phyloP scores from a whole-genome alignment of 2,888 invertebrate genomes.

The Leucophenga montana region DNA sequence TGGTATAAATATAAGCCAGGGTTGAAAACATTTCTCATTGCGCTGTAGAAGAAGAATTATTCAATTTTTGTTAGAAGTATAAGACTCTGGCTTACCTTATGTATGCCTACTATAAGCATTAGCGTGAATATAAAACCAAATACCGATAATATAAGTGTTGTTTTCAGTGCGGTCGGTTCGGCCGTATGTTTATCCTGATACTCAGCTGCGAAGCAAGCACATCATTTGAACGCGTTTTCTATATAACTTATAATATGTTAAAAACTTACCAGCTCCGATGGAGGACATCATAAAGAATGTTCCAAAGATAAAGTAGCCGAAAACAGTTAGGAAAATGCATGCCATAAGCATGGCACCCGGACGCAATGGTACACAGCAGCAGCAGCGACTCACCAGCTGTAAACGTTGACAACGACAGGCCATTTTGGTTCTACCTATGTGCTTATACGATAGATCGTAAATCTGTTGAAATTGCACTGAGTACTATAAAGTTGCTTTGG shows the following conservation, averaged over 20 bases:
- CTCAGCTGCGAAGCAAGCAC: conserved; percentile 45
- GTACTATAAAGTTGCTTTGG: no score
- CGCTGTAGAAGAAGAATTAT: conserved; percentile 38
- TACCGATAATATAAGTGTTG: conserved; percentile 52
- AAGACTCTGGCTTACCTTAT: conserved; percentile 41
- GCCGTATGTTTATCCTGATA: conserved; percentile 33
- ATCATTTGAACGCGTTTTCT: not conserved
- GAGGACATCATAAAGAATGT: conserved; percentile 54
- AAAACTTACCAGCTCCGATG: conserved; percentile 32
- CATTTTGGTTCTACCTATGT: not conserved
- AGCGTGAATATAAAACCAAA: conserved; percentile 46
- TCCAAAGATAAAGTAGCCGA: conserved; percentile 48
- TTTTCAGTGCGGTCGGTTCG: conserved; percentile 48
- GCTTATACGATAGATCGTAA: conserved; percentile 17
- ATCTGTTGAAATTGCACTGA: not conserved
- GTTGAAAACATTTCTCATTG: conserved; percentile 41
- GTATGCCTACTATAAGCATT: conserved; percentile 54
- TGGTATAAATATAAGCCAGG: conserved; percentile 47
- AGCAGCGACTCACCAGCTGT: conserved; percentile 29
- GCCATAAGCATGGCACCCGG: conserved; percentile 48
- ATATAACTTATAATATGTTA: no score
- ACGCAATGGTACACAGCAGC: conserved; percentile 31
- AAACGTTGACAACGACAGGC: not conserved
- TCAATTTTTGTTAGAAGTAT: not conserved
- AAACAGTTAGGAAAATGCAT: conserved; percentile 53